Evolutionary conservation across 2,113 vertebrate species (phyloP).

Genomic region (Ciconia stormi): DNA sequence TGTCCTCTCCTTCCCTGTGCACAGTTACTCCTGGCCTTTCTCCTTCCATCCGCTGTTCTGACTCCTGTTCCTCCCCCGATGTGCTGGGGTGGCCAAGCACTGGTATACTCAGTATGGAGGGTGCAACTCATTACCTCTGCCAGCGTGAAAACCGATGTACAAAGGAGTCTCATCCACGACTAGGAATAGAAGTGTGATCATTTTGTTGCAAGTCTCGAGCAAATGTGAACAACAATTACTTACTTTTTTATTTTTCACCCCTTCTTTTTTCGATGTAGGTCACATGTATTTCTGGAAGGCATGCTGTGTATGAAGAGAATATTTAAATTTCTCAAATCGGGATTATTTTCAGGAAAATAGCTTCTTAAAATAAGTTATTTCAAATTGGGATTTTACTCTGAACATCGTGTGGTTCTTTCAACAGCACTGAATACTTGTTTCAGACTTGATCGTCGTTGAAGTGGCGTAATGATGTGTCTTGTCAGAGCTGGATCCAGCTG

Average conservation of each 20-base stretch:
- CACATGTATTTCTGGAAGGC: not conserved
- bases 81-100: not conserved
- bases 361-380: not conserved
- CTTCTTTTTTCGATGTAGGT: not conserved
- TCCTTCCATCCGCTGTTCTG: accelerated
- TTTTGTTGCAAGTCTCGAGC: not conserved
- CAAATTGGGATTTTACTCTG: not conserved
- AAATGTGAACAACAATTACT: not conserved
- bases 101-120: not conserved
- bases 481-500: not conserved
- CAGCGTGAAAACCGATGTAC: accelerated
- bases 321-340: not conserved
- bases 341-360: not conserved
- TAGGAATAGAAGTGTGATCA: not conserved
- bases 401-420: not conserved
- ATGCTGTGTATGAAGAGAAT: not conserved
- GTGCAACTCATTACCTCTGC: not conserved
- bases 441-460: accelerated
- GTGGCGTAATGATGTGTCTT: not conserved
- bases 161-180: accelerated
- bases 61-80: not conserved
- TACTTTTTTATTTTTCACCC: not conserved
- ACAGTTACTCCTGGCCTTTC: not conserved
- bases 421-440: not conserved
- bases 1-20: not conserved